Conservation (phyloP, 2,113 vertebrate species). For the Macrotis lagotis region DNA sequence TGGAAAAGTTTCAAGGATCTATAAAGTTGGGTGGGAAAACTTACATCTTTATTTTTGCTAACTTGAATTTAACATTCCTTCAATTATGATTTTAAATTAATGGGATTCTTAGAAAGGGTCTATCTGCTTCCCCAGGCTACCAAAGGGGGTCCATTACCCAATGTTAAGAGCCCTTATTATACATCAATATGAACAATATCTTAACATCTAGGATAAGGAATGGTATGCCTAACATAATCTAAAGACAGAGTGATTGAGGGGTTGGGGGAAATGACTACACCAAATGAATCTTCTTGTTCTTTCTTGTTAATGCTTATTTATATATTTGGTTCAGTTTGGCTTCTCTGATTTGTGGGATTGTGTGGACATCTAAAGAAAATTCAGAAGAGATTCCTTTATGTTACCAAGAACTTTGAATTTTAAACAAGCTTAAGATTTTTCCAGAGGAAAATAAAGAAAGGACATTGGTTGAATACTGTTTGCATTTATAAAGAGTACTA, state of each 20-base stretch:
- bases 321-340: neutral
- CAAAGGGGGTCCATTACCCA: neutral
- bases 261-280: neutral
- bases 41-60: neutral
- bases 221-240: neutral
- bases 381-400: neutral
- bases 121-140: neutral
- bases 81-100: neutral
- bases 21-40: neutral
- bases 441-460: neutral
- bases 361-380: neutral
- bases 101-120: neutral
- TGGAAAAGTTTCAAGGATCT: neutral
- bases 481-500: neutral
- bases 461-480: neutral
- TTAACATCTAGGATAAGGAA: neutral
- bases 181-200: neutral
- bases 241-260: neutral
- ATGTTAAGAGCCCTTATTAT: neutral
- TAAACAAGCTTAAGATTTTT: slow-evolving; percentile 2
- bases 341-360: neutral
- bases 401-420: neutral
- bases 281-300: neutral
- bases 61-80: neutral
- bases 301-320: neutral